Percentiles rank a stretch among this genome's conserved stretches.
Conservation (phyloP, 1,140 invertebrate genomes). For the Bombus superbus region DNA sequence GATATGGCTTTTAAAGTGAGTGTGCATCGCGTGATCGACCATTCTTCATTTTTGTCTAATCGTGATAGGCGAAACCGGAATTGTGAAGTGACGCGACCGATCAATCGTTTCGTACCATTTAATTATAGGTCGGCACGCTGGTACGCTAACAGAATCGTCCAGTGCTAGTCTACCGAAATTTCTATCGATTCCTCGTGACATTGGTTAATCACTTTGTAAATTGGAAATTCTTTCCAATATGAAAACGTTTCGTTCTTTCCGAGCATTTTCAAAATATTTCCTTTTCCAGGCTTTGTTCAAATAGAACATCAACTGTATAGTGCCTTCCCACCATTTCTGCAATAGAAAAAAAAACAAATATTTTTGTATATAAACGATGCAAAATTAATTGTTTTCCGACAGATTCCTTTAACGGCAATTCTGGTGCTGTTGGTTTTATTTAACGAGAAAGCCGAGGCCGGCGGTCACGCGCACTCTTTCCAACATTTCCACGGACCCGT, state of each 20-base stretch:
- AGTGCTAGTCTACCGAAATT: background rate
- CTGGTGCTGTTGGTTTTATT: constrained; percentile 23
- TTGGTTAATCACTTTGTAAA: constrained; percentile 15
- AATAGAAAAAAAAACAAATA: background rate
- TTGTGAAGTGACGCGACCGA: constrained; percentile 4
- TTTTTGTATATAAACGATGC: background rate
- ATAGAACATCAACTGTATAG: background rate
- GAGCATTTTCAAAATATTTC: background rate
- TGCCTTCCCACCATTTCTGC: background rate
- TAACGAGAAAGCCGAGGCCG: constrained; percentile 10
- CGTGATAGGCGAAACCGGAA: background rate
- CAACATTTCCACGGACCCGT: constrained; percentile 81
- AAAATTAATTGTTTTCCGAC: constrained; percentile 5
- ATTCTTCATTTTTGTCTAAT: constrained; percentile 33
- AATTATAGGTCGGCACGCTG: background rate
- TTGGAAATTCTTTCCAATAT: constrained; percentile 21
- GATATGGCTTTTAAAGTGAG: constrained; percentile 62
- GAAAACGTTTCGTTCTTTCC: background rate
- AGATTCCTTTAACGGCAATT: constrained; percentile 31
- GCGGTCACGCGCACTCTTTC: constrained; percentile 77
- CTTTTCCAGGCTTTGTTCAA: too few relatives aligned
- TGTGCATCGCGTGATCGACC: constrained; percentile 41
- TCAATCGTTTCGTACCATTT: constrained; percentile 34
- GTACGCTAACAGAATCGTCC: background rate
- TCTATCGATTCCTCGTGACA: constrained; percentile 9